phyloP scores from a whole-genome alignment of 2,113 vertebrate genomes.

The Riparia riparia region DNA sequence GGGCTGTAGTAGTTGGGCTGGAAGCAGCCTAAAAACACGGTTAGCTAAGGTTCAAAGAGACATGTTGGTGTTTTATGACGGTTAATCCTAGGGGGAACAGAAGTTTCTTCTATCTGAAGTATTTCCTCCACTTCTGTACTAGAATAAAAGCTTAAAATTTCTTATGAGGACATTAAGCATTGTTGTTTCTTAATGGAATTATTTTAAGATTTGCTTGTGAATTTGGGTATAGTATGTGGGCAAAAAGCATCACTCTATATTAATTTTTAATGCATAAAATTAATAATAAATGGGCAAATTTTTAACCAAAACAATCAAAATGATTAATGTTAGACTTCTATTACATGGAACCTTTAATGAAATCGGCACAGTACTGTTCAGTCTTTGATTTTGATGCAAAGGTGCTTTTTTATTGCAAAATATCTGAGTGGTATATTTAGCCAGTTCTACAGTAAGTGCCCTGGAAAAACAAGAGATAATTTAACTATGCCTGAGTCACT shows the following conservation, averaged over 20 bases:
- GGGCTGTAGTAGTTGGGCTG: neutral
- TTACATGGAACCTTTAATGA: neutral
- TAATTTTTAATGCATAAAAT: neutral
- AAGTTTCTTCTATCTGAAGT: neutral
- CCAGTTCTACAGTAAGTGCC: neutral
- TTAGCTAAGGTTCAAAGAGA: neutral
- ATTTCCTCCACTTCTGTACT: neutral
- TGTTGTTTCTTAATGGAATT: neutral
- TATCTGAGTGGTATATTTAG: neutral
- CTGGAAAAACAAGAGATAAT: neutral
- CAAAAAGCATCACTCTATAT: neutral
- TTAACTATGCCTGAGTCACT: neutral
- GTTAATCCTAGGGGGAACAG: neutral
- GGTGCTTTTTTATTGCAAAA: neutral
- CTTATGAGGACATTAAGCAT: neutral
- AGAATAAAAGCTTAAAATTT: neutral
- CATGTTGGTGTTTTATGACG: accelerated
- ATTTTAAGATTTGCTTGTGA: neutral
- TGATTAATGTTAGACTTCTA: neutral
- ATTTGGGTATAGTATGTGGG: neutral
- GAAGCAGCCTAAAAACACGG: neutral
- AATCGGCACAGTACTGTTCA: neutral
- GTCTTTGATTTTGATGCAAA: neutral
- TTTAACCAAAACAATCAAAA: neutral
- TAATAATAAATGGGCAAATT: neutral